Conservation (phyloP, 2,113 vertebrate genomes). For the Montifringilla adamsi region DNA sequence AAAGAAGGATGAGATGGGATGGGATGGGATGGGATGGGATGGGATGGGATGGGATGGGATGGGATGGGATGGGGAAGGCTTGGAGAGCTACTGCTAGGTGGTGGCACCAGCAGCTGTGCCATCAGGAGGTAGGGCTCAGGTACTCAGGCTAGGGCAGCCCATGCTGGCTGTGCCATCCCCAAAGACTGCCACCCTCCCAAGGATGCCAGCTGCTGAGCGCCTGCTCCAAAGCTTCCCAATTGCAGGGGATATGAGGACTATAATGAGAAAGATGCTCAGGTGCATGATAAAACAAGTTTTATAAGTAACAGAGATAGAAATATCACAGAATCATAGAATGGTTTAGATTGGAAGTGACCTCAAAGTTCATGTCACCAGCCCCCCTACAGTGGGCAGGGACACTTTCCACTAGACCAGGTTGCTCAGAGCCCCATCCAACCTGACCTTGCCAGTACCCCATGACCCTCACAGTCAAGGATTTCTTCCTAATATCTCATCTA, state of each 20-base stretch:
- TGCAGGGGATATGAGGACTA: neutral
- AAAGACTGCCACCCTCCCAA: neutral
- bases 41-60: neutral
- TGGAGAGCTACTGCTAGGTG: neutral
- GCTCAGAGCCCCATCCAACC: neutral
- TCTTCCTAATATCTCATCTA: neutral
- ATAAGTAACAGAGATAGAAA: neutral
- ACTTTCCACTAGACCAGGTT: neutral
- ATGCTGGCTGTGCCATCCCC: neutral
- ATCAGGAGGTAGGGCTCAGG: neutral
- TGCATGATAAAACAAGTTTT: neutral
- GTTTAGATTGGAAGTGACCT: neutral
- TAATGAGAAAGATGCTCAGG: neutral
- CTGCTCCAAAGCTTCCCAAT: neutral
- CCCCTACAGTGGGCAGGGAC: fast-evolving
- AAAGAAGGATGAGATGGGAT: neutral
- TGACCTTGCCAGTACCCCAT: neutral
- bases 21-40: no score
- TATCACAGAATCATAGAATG: neutral
- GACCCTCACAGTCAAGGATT: neutral
- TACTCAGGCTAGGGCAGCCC: neutral
- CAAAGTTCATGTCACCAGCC: neutral
- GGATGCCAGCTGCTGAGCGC: neutral
- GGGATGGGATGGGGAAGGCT: neutral
- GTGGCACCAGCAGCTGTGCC: neutral